Base-by-base conservation (phyloP, 2,797 vertebrate genomes). In the Gadopsis marmoratus region DNA sequence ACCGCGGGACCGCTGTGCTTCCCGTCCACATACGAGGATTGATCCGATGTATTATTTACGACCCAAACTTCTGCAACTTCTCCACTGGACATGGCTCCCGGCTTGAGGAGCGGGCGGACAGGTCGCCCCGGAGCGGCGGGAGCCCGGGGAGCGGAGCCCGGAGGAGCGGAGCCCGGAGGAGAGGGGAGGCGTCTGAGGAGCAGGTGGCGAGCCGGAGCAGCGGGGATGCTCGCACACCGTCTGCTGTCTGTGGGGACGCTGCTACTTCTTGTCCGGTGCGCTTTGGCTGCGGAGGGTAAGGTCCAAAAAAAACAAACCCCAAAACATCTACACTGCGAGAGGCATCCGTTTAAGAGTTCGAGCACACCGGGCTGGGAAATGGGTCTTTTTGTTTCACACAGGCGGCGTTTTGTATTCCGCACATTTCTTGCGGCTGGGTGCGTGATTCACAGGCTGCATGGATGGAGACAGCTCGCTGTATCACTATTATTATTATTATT, bases 1-100 rank as follows among this genome's bases (percentile, higher is more conserved):
- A 88, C 89, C 86, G 82, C 86, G 86, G 88, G 78, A 87, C 85
- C 79, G 83, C 85, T 73, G 77, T 78, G 77, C 67, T 74, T 68
- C 83, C 84, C 79, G 75, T 83, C 88, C 83, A 74, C 83, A 59
- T 88, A 71, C 89, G 58, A 76, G 83, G 90, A 88, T 88, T 83
- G 94, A 93, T 92, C 95, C 92, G 78, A 96, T 96, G 95, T 91
- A 94, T 95, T 93, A 94, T 95, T 93, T 89, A 93, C 91, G 90
- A 91, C 81, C 87, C 74, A 91, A 89, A 93, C 90, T 94, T 93
- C 88, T 86, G 84, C 92, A 88, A 92, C 92, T 92, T 90, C 76
- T 94, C 87, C 92, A 76, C 85, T 91, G 94, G 93, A 95, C 91
- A 96, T 96, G 95, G 93, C 94, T 95, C 91, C 92, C 89, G 85